Evolutionary conservation across 2,797 vertebrate genomes (phyloP), one percentile per base, ranked within the genome.

Genomic region (Aselliscus stoliczkanus): DNA sequence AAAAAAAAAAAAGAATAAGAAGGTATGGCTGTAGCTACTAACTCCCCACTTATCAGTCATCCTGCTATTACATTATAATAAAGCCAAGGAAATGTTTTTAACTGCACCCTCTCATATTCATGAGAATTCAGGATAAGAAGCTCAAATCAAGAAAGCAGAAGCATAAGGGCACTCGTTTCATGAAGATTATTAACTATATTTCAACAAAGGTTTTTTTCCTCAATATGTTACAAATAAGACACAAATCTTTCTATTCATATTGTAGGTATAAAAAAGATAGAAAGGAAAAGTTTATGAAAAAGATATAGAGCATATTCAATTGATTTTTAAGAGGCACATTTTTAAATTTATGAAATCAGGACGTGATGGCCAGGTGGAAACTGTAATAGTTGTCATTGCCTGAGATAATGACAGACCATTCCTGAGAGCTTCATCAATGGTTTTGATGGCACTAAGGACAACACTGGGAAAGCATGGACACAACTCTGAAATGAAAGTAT

Each of bases 231-330:
- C 12, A 93, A 73, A 37, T 50, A 90, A 73, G 34, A 93, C 31
- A 75, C 90, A 94, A 86, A 62, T 54, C n/a, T 65, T 82, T 73
- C 82, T 82, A 87, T 31, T 79, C 27, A 85, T 79, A 88, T 8
- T 75, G 6, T 29, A 84, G 86, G 58, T 82, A 87, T 65, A 93
- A 86, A 54, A 44, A 93, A 31, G 12, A n/a, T 50, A 25, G 82
- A 92, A 93, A 29, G 4, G n/a, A 79, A 81, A 85, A 77, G 27
- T 67, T 94, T 67, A 82, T 64, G 37, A 67, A 93, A 95, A 90
- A 56, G 6, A 62, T 31, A 88, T 10, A 69, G 1, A 75, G 8
- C n/a, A 50, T 17, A 84, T 60, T 69, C 34, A 79, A 77, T 0
- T 70, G 56, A 85, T 86, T 95, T 95, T 42, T 69, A 87, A 90